Evolutionary conservation across 1,140 invertebrate genomes (phyloP).

Genomic region (Hyles euphorbiae): DNA sequence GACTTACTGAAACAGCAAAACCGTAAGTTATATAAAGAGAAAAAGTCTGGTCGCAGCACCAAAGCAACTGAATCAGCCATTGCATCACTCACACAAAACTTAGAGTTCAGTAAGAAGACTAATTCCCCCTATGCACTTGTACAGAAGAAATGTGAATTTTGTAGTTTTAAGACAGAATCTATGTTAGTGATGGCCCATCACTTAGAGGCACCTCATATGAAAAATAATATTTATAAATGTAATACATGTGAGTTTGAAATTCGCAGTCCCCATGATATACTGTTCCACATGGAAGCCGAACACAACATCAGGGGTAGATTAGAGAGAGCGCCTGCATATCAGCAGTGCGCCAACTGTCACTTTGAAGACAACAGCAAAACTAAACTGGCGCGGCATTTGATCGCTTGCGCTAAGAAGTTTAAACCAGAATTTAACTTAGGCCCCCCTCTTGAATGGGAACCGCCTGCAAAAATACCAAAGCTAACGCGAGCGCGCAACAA

Average conservation of each 20-base stretch:
- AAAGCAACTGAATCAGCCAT: constrained; percentile 87
- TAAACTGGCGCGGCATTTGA: constrained; percentile 91
- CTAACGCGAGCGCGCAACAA: constrained; percentile 74
- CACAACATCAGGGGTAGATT: constrained; percentile 90
- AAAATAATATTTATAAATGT: constrained; percentile 90
- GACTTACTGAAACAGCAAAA: constrained; percentile 93
- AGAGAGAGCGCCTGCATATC: constrained; percentile 90
- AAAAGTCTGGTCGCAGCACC: constrained; percentile 78
- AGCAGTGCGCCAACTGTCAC: constrained; percentile 95
- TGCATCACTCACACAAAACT: constrained; percentile 86
- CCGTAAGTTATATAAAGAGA: constrained; percentile 81
- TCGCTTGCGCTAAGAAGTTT: constrained; percentile 93
- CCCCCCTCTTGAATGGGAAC: constrained; percentile 92
- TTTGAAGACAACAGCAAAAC: constrained; percentile 96
- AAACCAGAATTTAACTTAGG: constrained; percentile 90
- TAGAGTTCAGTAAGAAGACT: constrained; percentile 91
- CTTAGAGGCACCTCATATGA: constrained; percentile 94
- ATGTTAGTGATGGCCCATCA: constrained; percentile 92
- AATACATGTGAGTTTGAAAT: constrained; percentile 92
- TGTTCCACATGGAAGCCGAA: constrained; percentile 94
- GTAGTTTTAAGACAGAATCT: constrained; percentile 96
- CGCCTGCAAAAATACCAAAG: constrained; percentile 91
- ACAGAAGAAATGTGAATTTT: constrained; percentile 91
- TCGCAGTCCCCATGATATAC: constrained; percentile 89
- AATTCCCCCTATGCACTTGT: constrained; percentile 90